Evolutionary conservation across 2,113 vertebrate species (phyloP).

Genomic region (Nyctereutes procyonoides): DNA sequence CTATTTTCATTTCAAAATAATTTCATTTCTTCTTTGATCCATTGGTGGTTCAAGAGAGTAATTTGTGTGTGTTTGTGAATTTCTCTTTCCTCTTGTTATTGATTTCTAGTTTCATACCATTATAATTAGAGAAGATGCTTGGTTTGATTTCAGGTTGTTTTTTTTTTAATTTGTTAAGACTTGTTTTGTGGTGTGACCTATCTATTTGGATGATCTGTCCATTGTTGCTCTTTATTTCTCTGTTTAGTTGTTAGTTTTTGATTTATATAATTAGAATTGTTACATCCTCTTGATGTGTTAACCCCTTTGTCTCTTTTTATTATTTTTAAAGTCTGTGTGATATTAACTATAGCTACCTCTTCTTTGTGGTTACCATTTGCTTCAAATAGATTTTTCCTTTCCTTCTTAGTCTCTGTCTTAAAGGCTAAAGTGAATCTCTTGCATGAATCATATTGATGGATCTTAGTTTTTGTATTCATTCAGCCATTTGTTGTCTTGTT

Average conservation of each 20-base stretch:
- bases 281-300: neutral
- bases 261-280: neutral
- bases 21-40: neutral
- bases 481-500: neutral
- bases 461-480: neutral
- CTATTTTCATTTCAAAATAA: neutral
- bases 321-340: neutral
- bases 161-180: neutral
- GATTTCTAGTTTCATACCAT: neutral
- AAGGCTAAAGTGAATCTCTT: neutral
- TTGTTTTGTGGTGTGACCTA: neutral
- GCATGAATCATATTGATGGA: neutral
- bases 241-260: neutral
- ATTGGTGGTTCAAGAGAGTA: neutral
- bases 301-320: neutral
- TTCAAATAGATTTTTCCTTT: neutral
- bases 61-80: neutral
- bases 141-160: neutral
- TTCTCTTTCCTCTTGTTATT: neutral
- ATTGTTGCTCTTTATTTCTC: neutral
- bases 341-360: neutral
- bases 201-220: neutral
- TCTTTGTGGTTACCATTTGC: neutral
- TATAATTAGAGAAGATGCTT: neutral
- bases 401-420: neutral